Evolutionary conservation across 2,113 vertebrate species (phyloP).

Genomic region (Dissostichus mawsoni): DNA sequence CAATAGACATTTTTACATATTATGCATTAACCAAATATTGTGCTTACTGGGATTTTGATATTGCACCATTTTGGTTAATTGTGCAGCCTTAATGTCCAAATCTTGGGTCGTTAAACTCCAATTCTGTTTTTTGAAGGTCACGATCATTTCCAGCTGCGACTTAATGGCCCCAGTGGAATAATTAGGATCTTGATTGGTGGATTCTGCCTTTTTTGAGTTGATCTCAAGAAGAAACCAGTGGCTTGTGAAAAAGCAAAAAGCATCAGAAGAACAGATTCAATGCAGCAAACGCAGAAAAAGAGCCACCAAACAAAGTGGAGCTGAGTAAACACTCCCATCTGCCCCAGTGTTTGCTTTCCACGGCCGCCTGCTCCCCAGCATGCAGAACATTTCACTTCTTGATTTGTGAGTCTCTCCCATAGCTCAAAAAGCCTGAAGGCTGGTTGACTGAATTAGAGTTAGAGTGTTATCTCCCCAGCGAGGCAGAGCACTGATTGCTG

Average conservation of each 20-base stretch:
- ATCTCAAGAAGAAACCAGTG: constrained; percentile 10
- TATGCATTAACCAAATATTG: too few relatives aligned
- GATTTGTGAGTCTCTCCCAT: constrained; percentile 74
- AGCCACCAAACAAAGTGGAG: constrained; percentile 63
- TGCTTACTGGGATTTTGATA: too few relatives aligned
- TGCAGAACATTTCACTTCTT: constrained; percentile 67
- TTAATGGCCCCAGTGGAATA: constrained; percentile 34
- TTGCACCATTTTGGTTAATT: too few relatives aligned
- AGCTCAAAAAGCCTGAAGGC: constrained; percentile 72
- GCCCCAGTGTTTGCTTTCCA: constrained; percentile 65
- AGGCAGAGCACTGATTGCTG: constrained; percentile 77
- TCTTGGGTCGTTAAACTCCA: not conserved
- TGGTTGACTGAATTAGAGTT: constrained; percentile 79
- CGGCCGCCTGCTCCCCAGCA: constrained; percentile 52
- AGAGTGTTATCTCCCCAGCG: constrained; percentile 78
- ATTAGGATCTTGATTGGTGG: constrained; percentile 30
- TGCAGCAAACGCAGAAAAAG: constrained; percentile 44
- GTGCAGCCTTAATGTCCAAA: not conserved
- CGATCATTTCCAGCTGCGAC: constrained; percentile 20
- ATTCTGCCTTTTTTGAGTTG: constrained; percentile 19
- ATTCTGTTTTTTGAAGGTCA: constrained; percentile 42
- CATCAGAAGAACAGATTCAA: constrained; percentile 37
- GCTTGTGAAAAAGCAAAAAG: constrained; percentile 2
- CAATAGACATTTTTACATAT: too few relatives aligned
- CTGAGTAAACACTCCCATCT: constrained; percentile 68